Evolutionary conservation across 2,113 vertebrate species (phyloP).

Genomic region (Melanerpes formicivorus): DNA sequence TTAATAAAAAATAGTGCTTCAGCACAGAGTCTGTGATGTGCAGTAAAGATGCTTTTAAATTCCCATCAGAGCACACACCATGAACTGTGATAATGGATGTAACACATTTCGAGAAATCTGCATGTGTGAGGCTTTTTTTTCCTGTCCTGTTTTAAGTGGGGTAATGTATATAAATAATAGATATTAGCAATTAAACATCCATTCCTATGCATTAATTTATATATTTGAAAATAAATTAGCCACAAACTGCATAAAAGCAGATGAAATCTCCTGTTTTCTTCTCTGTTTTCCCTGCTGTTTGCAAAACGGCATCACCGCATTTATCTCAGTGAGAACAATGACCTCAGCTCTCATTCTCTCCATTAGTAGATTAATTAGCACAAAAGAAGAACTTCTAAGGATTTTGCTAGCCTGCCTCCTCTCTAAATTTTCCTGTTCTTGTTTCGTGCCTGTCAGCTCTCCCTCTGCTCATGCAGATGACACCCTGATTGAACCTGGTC

Average conservation of each 20-base stretch:
- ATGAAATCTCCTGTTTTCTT: conserved; percentile 66
- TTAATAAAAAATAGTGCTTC: conserved; percentile 76
- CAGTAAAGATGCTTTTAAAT: conserved; percentile 81
- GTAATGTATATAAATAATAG: conserved; percentile 81
- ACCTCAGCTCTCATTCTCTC: conserved; percentile 64
- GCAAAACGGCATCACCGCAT: conserved; percentile 34
- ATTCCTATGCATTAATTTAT: conserved; percentile 76
- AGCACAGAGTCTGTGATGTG: conserved; percentile 67
- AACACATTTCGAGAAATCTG: conserved; percentile 78
- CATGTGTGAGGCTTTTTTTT: conserved; percentile 73
- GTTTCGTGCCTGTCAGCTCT: background rate
- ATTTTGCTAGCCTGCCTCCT: conserved; percentile 6
- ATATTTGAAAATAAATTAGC: conserved; percentile 81
- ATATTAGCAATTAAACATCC: conserved; percentile 82
- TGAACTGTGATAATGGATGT: conserved; percentile 81
- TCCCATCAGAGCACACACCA: conserved; percentile 80
- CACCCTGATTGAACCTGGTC: background rate
- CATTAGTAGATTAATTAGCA: conserved; percentile 74
- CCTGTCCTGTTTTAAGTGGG: conserved; percentile 69
- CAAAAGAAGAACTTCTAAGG: conserved; percentile 55
- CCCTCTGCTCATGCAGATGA: background rate
- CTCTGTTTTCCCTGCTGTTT: conserved; percentile 75
- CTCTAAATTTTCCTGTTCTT: conserved; percentile 48
- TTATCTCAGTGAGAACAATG: conserved; percentile 72
- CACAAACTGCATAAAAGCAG: conserved; percentile 67